Evolutionary conservation across 2,797 vertebrate species (phyloP).

Genomic region (Australoheros facetus): DNA sequence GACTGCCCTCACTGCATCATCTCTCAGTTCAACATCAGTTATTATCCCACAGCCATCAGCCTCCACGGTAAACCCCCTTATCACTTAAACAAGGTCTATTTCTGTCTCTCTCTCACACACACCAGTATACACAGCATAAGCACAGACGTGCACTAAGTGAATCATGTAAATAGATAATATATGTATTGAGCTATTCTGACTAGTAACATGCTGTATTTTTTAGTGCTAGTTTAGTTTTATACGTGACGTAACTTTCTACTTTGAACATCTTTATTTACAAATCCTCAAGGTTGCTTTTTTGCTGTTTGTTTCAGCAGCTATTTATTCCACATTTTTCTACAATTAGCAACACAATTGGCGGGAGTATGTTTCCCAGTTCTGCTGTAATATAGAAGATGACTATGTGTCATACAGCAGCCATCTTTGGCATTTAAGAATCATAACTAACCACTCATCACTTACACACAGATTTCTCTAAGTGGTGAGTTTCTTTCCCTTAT

Average conservation of each 20-base stretch:
- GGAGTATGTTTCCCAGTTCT: not conserved
- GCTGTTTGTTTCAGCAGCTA: not conserved
- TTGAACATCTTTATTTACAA: not conserved
- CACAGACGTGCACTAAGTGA: not conserved
- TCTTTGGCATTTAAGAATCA: not conserved
- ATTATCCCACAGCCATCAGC: slow-evolving; percentile 8
- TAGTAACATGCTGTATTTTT: not conserved
- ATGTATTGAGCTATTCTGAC: not conserved
- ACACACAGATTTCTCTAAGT: not conserved
- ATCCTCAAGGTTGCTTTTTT: not conserved
- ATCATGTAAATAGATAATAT: not conserved
- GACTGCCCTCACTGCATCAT: slow-evolving; percentile 7
- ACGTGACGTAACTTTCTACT: not conserved
- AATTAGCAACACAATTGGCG: not conserved
- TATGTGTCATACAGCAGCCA: not conserved
- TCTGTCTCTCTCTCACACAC: not conserved
- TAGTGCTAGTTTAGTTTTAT: not conserved
- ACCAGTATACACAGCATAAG: not conserved
- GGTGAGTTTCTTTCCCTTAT: not conserved
- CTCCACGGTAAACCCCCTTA: not conserved
- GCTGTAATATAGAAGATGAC: not conserved
- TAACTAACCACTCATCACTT: not conserved
- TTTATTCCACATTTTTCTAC: not conserved
- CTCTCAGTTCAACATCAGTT: slow-evolving; percentile 16
- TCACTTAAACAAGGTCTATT: not conserved